These are phyloP conservation scores for Brachypteracias leptosomus DNA, from an alignment of 2,113 vertebrate genomes.

Conservation along the genomic window DNA sequence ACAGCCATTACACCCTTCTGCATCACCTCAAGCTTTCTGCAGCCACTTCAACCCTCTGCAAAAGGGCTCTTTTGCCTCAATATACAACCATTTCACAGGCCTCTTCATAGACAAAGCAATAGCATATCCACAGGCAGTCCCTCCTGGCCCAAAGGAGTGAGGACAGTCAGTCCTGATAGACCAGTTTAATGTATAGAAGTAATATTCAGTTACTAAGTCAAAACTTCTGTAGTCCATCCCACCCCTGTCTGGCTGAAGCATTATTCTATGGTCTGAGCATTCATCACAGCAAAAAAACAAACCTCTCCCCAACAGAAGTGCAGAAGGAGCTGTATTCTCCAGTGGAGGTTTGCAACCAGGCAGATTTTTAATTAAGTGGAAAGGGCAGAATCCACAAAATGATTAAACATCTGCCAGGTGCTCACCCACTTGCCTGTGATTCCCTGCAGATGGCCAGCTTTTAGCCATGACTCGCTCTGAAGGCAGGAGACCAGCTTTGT, in stretches of 20 bases:
- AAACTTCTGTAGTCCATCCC: neutral
- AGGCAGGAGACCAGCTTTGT: neutral
- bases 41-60: neutral
- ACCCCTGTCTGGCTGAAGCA: neutral
- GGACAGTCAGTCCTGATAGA: neutral
- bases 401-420: conserved; percentile 35
- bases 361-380: conserved; percentile 26
- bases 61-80: neutral
- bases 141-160: neutral
- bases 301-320: neutral
- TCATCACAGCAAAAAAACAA: neutral
- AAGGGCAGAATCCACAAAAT: neutral
- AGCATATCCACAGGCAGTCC: neutral
- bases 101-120: neutral
- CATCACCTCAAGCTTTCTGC: neutral
- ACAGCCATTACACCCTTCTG: neutral
- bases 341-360: neutral
- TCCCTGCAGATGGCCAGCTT: neutral
- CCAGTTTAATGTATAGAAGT: neutral
- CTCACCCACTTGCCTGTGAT: neutral
- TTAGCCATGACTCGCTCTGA: neutral
- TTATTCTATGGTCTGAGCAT: neutral
- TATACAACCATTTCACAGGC: neutral
- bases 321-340: neutral
- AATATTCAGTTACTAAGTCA: neutral